Conservation (phyloP, 2,797 vertebrate species). For the Poecilia wingei region DNA sequence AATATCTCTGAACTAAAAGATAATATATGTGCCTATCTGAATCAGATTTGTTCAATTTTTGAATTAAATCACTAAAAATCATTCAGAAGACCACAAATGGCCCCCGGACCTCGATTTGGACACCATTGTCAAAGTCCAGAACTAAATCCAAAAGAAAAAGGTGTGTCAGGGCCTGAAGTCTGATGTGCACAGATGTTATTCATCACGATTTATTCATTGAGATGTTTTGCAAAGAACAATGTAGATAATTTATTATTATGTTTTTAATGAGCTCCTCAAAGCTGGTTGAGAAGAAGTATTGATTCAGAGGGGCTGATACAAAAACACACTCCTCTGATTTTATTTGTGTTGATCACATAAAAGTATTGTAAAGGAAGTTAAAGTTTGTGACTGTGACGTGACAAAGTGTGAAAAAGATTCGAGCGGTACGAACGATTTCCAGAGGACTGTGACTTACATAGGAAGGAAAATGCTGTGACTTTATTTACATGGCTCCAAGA, state of each 20-base stretch:
- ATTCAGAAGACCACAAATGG: no score
- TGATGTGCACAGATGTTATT: background rate
- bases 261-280: background rate
- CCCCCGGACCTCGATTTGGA: background rate
- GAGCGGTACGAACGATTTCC: background rate
- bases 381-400: background rate
- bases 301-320: background rate
- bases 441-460: background rate
- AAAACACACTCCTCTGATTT: background rate
- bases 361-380: background rate
- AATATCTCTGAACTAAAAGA: no score
- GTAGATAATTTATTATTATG: background rate
- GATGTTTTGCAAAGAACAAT: background rate
- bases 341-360: background rate
- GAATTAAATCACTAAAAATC: no score
- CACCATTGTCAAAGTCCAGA: background rate
- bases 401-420: background rate
- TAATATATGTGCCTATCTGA: no score
- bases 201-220: background rate
- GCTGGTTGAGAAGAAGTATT: background rate
- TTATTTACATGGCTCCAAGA: conserved; percentile 49
- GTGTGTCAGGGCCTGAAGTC: background rate
- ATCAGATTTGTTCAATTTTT: no score
- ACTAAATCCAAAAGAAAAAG: background rate
- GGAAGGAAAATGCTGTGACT: conserved; percentile 19